Evolutionary conservation across 2,113 vertebrate species (phyloP).

Genomic region (Guaruba guarouba): DNA sequence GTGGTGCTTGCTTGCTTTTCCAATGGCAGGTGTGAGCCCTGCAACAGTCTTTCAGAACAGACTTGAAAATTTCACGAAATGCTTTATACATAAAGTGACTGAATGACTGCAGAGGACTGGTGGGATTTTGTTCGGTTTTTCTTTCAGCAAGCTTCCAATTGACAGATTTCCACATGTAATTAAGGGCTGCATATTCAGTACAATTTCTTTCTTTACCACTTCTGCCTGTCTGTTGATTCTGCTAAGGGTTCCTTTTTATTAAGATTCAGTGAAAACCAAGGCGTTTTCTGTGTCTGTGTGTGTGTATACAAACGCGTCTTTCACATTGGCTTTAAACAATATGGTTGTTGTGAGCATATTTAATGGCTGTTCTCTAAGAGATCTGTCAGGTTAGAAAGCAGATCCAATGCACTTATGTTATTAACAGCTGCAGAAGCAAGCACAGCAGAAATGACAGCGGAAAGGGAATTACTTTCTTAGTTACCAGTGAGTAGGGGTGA

Average conservation of each 20-base stretch:
- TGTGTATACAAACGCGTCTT: neutral
- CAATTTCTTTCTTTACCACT: neutral
- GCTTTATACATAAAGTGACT: neutral
- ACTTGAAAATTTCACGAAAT: neutral
- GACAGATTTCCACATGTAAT: neutral
- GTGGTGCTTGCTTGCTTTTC: neutral
- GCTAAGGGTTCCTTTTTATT: neutral
- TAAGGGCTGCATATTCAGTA: neutral
- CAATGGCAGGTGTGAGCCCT: neutral
- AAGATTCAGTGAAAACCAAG: neutral
- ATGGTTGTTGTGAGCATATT: neutral
- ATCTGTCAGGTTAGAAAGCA: neutral
- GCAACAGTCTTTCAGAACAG: neutral
- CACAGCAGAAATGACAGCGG: neutral
- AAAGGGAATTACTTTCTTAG: neutral
- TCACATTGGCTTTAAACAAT: neutral
- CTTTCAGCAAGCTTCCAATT: neutral
- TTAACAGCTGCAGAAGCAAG: constrained; percentile 1
- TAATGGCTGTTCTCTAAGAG: neutral
- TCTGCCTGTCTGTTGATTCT: neutral
- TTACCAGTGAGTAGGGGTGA: neutral
- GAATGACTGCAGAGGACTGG: neutral
- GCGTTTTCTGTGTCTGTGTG: neutral
- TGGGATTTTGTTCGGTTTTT: neutral
- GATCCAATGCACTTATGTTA: neutral